Evolutionary conservation across 2,888 invertebrate genomes (phyloP).

Genomic region (Meliscaeva auricollis): DNA sequence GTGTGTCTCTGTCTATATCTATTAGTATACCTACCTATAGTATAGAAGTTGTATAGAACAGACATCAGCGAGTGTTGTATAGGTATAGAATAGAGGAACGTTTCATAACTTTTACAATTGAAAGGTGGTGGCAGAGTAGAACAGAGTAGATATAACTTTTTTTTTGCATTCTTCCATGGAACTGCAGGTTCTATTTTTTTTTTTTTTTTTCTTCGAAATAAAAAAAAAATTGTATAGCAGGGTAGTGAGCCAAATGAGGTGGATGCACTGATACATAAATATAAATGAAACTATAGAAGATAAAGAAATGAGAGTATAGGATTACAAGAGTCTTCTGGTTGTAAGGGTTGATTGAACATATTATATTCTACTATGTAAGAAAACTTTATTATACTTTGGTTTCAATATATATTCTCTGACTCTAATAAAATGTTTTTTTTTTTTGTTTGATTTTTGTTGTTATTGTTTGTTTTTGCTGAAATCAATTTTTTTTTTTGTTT

Average conservation of each 20-base stretch:
- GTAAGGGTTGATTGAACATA: slow-evolving; percentile 42
- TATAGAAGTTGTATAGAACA: too few species aligned
- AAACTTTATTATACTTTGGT: slow-evolving; percentile 25
- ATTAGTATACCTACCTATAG: neutral
- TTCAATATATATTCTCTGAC: slow-evolving; percentile 4
- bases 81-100: slow-evolving; percentile 11
- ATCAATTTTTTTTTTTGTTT: neutral
- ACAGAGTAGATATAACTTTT: neutral
- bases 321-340: slow-evolving; percentile 19
- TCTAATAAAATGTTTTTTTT: neutral
- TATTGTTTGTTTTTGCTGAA: neutral
- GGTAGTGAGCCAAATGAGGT: slow-evolving; percentile 56
- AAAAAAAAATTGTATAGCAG: slow-evolving; percentile 6
- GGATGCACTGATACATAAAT: slow-evolving; percentile 53
- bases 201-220: slow-evolving; percentile 18
- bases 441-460: neutral
- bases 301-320: slow-evolving; percentile 20
- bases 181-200: slow-evolving; percentile 26
- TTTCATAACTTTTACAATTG: slow-evolving; percentile 73
- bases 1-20: neutral
- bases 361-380: slow-evolving; percentile 39
- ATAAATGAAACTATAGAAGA: neutral
- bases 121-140: slow-evolving; percentile 44
- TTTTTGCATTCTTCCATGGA: slow-evolving; percentile 14
- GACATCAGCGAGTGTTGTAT: neutral